Evolutionary conservation across 2,797 vertebrate genomes (phyloP).

Genomic region (Nyctibius grandis): DNA sequence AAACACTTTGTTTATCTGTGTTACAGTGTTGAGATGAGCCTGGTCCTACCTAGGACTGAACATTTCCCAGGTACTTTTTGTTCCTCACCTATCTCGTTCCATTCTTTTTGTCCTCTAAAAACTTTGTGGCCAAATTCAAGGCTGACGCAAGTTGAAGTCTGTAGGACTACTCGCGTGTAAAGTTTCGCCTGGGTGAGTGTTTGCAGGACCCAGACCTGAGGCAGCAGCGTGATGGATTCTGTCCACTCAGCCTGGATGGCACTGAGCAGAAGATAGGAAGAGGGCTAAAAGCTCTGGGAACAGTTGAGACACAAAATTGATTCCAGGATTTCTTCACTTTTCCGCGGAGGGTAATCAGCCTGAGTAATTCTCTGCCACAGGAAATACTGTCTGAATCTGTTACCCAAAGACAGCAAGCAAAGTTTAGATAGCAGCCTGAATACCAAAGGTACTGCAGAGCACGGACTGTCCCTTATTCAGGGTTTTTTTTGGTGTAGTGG

Average conservation of each 20-base stretch:
- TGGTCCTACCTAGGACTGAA: background rate
- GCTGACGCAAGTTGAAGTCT: background rate
- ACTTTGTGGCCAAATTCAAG: background rate
- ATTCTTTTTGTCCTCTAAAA: background rate
- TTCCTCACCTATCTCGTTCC: background rate
- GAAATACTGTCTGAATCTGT: conserved; percentile 26
- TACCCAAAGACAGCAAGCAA: background rate
- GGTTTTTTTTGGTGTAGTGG: background rate
- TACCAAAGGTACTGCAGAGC: background rate
- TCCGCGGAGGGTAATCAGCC: conserved; percentile 28
- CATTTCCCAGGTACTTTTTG: background rate
- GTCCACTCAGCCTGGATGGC: background rate
- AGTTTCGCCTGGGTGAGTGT: background rate
- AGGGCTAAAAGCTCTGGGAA: conserved; percentile 21
- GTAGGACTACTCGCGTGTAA: background rate
- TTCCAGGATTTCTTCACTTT: conserved; percentile 63
- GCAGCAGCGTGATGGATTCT: background rate
- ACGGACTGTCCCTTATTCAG: background rate
- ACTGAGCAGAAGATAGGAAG: conserved; percentile 1
- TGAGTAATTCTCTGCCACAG: conserved; percentile 31
- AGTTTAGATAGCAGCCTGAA: background rate
- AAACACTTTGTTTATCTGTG: background rate
- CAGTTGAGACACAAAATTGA: conserved; percentile 56
- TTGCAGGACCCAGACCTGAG: background rate
- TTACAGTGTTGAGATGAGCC: background rate